A percentile compares a stretch with the other conserved stretches of the same genome.
phyloP scores from a whole-genome alignment of 2,113 vertebrate species.

The Xiphophorus hellerii region DNA sequence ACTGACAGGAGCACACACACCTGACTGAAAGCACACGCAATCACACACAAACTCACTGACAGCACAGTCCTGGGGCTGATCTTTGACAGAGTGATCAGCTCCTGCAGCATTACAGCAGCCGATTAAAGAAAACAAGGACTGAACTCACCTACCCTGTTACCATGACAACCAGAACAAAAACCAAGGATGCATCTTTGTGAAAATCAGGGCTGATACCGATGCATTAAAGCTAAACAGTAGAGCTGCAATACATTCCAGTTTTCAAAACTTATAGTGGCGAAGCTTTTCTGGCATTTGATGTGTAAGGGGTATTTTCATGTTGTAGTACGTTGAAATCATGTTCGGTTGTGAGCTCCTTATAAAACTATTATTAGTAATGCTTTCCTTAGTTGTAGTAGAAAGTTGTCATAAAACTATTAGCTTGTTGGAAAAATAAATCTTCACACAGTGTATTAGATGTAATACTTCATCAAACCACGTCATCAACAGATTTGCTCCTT shows the following conservation, averaged over 20 bases:
- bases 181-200: neutral
- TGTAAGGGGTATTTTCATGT: neutral
- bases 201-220: neutral
- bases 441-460: no score
- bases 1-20: neutral
- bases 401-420: no score
- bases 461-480: no score
- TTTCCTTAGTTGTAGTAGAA: no score
- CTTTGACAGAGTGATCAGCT: conserved; percentile 23
- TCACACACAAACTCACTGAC: neutral
- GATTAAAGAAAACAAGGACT: neutral
- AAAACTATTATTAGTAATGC: no score
- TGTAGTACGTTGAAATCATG: neutral
- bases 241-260: neutral
- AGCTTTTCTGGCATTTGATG: neutral
- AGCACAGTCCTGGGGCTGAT: conserved; percentile 18
- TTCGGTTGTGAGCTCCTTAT: no score
- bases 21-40: neutral
- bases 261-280: neutral
- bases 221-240: neutral
- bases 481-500: no score
- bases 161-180: conserved; percentile 4
- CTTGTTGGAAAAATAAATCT: no score
- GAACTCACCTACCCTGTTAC: neutral
- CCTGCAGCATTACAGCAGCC: neutral